Percentiles rank a stretch among this genome's conserved stretches.
phyloP scores from a whole-genome alignment of 2,797 vertebrate species.

The Pangasius krempfi region DNA sequence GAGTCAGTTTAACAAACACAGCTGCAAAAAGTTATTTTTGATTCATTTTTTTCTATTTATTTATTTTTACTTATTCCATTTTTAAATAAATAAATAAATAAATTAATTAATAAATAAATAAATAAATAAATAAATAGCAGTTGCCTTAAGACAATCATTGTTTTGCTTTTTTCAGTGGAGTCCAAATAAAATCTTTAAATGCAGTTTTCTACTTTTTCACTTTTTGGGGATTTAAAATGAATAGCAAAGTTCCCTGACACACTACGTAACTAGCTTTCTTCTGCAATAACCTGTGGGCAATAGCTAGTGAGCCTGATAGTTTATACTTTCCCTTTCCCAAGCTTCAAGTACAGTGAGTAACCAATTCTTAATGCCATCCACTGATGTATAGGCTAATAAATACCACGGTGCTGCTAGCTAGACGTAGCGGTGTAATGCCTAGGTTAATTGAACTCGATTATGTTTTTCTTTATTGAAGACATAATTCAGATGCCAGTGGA shows the following conservation, averaged over 20 bases:
- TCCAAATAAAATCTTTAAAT: background rate
- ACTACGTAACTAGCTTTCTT: background rate
- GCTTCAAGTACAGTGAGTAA: background rate
- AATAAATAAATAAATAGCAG: background rate
- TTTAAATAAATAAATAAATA: background rate
- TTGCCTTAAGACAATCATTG: background rate
- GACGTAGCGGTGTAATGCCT: background rate
- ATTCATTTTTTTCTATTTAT: no score
- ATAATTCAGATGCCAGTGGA: background rate
- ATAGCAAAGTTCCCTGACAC: background rate
- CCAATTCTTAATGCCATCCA: background rate
- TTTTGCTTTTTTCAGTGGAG: background rate
- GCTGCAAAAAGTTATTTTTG: no score
- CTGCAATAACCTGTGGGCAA: background rate
- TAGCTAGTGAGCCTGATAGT: background rate
- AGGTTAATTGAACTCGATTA: background rate
- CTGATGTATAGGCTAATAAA: background rate
- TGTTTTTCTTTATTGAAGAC: background rate
- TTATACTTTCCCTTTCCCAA: background rate
- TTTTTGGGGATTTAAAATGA: background rate
- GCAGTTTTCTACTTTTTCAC: background rate
- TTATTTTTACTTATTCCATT: background rate
- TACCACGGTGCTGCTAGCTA: background rate
- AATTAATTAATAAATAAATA: background rate
- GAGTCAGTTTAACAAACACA: no score